These are phyloP conservation scores for Mnemiopsis leidyi DNA, from an alignment of 37 sponge, comb jelly and placozoan genomes.

Conservation along the genomic window DNA sequence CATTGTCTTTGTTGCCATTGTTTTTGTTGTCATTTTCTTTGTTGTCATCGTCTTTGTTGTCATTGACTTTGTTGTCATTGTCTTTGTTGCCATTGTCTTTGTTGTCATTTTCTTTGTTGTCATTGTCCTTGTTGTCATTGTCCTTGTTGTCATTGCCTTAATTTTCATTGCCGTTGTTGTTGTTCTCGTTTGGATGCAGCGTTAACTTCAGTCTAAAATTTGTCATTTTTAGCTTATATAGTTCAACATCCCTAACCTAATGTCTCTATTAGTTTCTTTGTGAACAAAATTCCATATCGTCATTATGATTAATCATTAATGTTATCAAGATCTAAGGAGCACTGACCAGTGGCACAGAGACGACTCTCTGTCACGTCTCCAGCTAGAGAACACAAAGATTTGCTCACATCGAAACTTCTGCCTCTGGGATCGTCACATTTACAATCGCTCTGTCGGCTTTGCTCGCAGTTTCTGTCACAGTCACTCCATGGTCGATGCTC, in stretches of 20 bases:
- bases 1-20: not conserved
- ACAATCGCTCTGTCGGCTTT: not conserved
- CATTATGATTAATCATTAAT: no score
- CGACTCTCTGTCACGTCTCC: not conserved
- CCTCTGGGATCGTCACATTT: slow-evolving; percentile 21
- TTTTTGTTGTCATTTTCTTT: not conserved
- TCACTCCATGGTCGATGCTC: not conserved
- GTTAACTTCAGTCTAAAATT: no score
- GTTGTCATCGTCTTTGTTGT: not conserved
- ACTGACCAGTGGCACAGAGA: not conserved
- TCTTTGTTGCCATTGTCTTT: not conserved
- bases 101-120: not conserved
- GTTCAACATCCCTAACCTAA: no score
- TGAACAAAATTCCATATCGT: no score
- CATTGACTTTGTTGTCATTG: not conserved
- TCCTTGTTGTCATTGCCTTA: no score
- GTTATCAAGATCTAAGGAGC: no score
- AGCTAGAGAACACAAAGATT: not conserved
- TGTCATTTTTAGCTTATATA: no score
- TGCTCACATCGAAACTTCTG: not conserved
- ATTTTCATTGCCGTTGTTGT: no score
- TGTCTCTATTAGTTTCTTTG: no score
- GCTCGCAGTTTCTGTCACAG: slow-evolving; percentile 2
- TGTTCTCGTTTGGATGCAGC: no score
- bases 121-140: no score